Base-by-base conservation (phyloP, 2,797 vertebrate genomes). In the Pygocentrus nattereri region DNA sequence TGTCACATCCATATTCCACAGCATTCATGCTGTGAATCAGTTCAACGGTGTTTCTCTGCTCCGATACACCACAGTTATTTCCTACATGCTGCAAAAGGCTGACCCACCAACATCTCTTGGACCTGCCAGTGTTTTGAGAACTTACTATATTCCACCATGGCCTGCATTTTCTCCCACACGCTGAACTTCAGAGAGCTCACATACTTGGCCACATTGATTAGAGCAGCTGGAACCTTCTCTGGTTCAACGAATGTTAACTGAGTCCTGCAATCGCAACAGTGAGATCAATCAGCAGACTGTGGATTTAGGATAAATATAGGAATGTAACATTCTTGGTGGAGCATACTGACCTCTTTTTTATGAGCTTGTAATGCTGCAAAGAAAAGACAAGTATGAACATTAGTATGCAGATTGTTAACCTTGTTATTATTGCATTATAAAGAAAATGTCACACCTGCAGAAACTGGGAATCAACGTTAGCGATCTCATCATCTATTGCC, bases 121-220 rank as follows among this genome's bases (percentile, higher is more conserved):
- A 44, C 8, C 41, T 10, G 41, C 41, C 50, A 52, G 50, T 38
- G 49, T 52, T 67, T 41, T 18, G 21, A 65, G 25, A 15, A 80
- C 94, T 92, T 89, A 95, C 95, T 94, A 88, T 93, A 94, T 71
- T 93, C 87, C 84, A 95, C 90, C 85, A 95, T 83, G 15, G 86
- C 86, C 79, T 88, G 82, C 94, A 95, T 95, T 88, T 94, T 95
- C 88, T 93, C 91, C 95, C 94, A 95, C 72, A 95, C 91, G 3
- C 88, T 90, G 90, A 92, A 95, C 86, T 94, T 95, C 64, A 95
- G 90, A 52, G 93, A 94, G 30, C 93, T 90, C 80, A 95, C 76
- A 34, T 95, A 92, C 54, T 90, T 90, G 72, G 93, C 90, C 82
- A 94, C 91, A 41, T 94, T 82, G 38, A 95, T 92, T 27, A 95